Evolutionary conservation across 2,888 invertebrate species (phyloP).

Genomic region (Cryptus armator): DNA sequence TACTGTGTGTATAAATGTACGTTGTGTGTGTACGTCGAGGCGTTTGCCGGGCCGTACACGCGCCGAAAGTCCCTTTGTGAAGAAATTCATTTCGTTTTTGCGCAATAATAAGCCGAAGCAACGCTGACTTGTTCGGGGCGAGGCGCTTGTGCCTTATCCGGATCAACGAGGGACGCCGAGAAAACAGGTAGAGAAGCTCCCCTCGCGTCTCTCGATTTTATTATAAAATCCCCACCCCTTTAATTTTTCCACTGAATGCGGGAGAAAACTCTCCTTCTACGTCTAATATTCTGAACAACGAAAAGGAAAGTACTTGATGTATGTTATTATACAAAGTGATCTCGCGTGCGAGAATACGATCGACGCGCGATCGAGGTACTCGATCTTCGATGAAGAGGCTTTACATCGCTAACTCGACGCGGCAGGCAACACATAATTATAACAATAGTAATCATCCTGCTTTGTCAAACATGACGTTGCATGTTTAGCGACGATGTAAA

Average conservation of each 20-base stretch:
- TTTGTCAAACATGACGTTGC: not conserved
- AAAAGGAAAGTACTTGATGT: constrained; percentile 12
- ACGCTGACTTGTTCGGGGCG: constrained; percentile 30
- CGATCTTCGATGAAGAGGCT: constrained; percentile 1
- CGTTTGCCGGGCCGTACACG: constrained; percentile 44
- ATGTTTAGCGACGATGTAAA: not conserved
- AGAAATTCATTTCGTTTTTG: constrained; percentile 66
- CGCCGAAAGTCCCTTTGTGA: constrained; percentile 65
- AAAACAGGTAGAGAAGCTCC: not conserved
- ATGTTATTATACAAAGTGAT: constrained; percentile 1
- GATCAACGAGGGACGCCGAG: constrained; percentile 23
- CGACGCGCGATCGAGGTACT: not conserved
- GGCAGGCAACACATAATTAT: constrained; percentile 2
- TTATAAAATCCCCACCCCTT: not conserved
- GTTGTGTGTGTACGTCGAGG: constrained; percentile 13
- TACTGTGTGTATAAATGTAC: not conserved
- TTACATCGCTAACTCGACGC: constrained; percentile 3
- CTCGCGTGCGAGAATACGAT: not conserved
- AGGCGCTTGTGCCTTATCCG: constrained; percentile 49
- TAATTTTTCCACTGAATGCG: too few species aligned
- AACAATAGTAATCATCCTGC: not conserved
- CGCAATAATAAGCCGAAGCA: constrained; percentile 41
- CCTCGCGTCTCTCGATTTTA: constrained; percentile 28
- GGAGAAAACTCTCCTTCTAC: not conserved
- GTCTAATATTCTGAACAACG: not conserved